Evolutionary conservation across 1,140 invertebrate genomes (phyloP).

Genomic region (Papilio glaucus): DNA sequence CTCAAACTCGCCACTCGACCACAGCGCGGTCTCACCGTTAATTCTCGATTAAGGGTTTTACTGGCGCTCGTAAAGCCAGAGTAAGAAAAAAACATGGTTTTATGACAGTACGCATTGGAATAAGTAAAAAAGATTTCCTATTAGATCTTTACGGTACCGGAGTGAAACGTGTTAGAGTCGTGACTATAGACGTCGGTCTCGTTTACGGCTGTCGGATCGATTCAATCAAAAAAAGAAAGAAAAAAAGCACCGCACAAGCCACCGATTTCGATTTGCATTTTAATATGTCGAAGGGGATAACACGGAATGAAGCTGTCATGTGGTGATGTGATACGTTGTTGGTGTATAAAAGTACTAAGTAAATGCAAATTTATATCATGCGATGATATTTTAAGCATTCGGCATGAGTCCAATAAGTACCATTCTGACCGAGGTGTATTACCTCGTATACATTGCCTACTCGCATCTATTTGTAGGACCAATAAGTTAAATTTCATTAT

Average conservation of each 20-base stretch:
- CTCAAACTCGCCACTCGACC: slow-evolving; percentile 37
- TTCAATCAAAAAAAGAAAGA: slow-evolving; percentile 70
- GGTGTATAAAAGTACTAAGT: slow-evolving; percentile 44
- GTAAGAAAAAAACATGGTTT: slow-evolving; percentile 37
- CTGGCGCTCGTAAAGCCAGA: slow-evolving; percentile 57
- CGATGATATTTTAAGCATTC: neutral
- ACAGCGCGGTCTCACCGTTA: slow-evolving; percentile 51
- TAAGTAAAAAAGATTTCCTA: slow-evolving; percentile 75
- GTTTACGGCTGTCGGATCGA: slow-evolving; percentile 63
- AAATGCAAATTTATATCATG: slow-evolving; percentile 33
- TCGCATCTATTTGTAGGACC: slow-evolving; percentile 14
- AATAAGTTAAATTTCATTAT: slow-evolving; percentile 31
- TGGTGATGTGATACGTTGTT: slow-evolving; percentile 59
- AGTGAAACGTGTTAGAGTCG: slow-evolving; percentile 72
- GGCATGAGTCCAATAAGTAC: neutral
- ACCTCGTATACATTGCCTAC: slow-evolving; percentile 16
- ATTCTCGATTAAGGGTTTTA: slow-evolving; percentile 75
- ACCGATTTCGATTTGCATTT: slow-evolving; percentile 76
- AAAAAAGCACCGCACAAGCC: slow-evolving; percentile 49
- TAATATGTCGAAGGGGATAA: slow-evolving; percentile 73
- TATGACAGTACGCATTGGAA: slow-evolving; percentile 67
- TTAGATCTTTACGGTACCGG: slow-evolving; percentile 71
- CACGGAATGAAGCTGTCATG: slow-evolving; percentile 69
- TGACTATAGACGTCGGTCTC: slow-evolving; percentile 67
- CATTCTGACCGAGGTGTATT: neutral